A percentile compares a stretch with the other conserved stretches of the same genome.
Conservation (phyloP, 2,113 vertebrate species). For the Hemichromis elongatus region DNA sequence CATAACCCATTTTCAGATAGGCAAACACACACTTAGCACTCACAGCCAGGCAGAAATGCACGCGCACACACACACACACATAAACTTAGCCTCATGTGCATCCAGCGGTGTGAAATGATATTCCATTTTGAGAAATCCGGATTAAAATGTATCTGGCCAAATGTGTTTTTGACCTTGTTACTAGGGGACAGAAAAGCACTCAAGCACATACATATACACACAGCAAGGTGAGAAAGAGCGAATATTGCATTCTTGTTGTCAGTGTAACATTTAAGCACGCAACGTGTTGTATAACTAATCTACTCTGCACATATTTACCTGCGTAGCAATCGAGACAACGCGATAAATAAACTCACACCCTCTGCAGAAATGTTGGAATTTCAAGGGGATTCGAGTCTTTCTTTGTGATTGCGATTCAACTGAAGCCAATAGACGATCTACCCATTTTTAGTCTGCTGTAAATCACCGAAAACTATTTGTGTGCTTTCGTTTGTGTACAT, state of each 20-base stretch:
- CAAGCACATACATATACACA: neutral
- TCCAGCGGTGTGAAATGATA: constrained; percentile 69
- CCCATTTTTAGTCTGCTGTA: constrained; percentile 15
- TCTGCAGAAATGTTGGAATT: constrained; percentile 16
- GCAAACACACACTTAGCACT: neutral
- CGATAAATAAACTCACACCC: constrained; percentile 14
- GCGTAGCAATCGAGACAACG: neutral
- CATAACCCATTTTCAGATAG: neutral
- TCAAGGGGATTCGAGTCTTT: constrained; percentile 21
- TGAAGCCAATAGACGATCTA: constrained; percentile 18
- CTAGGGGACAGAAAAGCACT: constrained; percentile 35
- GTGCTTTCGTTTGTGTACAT: neutral
- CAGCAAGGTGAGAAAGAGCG: constrained; percentile 28
- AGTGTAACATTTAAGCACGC: constrained; percentile 11
- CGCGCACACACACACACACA: constrained; percentile 6
- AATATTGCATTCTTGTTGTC: neutral
- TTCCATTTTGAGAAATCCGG: constrained; percentile 74
- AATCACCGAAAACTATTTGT: neutral
- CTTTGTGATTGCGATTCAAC: constrained; percentile 12
- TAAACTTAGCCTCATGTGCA: constrained; percentile 42
- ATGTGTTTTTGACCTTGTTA: constrained; percentile 75
- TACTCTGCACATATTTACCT: constrained; percentile 9
- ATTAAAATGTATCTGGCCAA: constrained; percentile 73
- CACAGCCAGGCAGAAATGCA: constrained; percentile 1
- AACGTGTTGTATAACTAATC: constrained; percentile 5